A percentile compares a stretch with the other conserved stretches of the same genome.
Evolutionary conservation across 2,888 invertebrate genomes (phyloP).

Genomic region (Lithosia quadra): DNA sequence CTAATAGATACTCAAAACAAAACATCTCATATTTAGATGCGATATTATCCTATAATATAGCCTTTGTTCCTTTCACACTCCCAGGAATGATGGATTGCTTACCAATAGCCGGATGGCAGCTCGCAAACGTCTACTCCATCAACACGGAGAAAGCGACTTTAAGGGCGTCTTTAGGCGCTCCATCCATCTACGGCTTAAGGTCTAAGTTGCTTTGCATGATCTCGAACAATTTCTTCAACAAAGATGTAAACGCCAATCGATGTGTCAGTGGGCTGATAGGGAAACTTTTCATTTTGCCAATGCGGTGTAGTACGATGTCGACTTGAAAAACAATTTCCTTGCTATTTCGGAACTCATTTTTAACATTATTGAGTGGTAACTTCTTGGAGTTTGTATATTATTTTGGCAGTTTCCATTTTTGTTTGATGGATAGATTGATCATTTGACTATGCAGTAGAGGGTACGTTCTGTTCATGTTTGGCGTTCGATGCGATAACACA

Average conservation of each 20-base stretch:
- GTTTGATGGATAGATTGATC: conserved; percentile 62
- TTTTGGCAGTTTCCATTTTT: conserved; percentile 62
- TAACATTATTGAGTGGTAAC: conserved; percentile 80
- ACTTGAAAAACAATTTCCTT: conserved; percentile 81
- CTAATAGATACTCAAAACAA: conserved; percentile 44
- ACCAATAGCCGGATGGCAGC: conserved; percentile 75
- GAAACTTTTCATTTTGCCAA: conserved; percentile 84
- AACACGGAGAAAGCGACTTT: conserved; percentile 66
- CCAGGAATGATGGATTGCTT: conserved; percentile 79
- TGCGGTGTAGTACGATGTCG: conserved; percentile 74
- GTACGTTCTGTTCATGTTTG: conserved; percentile 16
- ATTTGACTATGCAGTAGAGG: conserved; percentile 41
- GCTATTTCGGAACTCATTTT: conserved; percentile 79
- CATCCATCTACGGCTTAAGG: conserved; percentile 64
- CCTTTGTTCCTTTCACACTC: conserved; percentile 73
- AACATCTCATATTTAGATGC: conserved; percentile 60
- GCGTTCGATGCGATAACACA: conserved; percentile 7
- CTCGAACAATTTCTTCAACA: conserved; percentile 76
- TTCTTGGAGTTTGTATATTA: conserved; percentile 65
- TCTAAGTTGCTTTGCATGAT: conserved; percentile 72
- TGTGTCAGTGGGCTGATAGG: conserved; percentile 82
- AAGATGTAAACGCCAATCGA: conserved; percentile 85
- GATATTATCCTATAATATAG: conserved; percentile 56
- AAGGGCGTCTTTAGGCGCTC: conserved; percentile 44
- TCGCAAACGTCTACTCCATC: conserved; percentile 71